Evolutionary conservation across 2,113 vertebrate genomes (phyloP), one percentile per base, ranked within the genome.

Genomic region (Atlantisia rogersi): DNA sequence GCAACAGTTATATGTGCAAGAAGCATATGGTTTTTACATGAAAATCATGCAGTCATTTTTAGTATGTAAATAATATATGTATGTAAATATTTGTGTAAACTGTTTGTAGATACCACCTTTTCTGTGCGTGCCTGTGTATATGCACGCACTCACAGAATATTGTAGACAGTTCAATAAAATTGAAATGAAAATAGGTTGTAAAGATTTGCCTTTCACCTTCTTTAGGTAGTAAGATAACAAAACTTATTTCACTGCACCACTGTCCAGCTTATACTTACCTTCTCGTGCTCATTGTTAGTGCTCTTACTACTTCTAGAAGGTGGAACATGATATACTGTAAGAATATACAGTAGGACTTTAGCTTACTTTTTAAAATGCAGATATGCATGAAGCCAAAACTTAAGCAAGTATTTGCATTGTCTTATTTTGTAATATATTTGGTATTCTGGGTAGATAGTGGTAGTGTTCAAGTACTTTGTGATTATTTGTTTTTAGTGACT

Each of bases 21-120:
- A 97, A 96, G 95, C 96, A 60, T 98, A 93, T 92, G 92, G 58
- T 95, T 97, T 94, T 97, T 96, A 92, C 95, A 83, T 83, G 35
- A 31, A 96, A 96, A 96, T 96, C 91, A 96, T 97, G 91, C 92
- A 97, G 93, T 97, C 90, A 22, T 83, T 63, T 63, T 62, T 98
- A 98, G 97, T 85, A 77, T 98, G 88, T 97, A 87, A 95, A 96
- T 93, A 95, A 94, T 56, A 64, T 56, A 18, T 98, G 96, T 98
- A 95, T 98, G 97, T 98, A 96, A 97, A 92, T 97, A 96, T 94
- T 95, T 97, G 73, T 98, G 79, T 97, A 97, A 98, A 96, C 94
- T 97, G 95, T 97, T 91, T 85, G 93, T 96, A 97, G 97, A 88
- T 96, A 97, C 86, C 79, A 88, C 83, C 91, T 73, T 85, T 95